Evolutionary conservation across 2,113 vertebrate species (phyloP).

Genomic region (Crotalus horridus): DNA sequence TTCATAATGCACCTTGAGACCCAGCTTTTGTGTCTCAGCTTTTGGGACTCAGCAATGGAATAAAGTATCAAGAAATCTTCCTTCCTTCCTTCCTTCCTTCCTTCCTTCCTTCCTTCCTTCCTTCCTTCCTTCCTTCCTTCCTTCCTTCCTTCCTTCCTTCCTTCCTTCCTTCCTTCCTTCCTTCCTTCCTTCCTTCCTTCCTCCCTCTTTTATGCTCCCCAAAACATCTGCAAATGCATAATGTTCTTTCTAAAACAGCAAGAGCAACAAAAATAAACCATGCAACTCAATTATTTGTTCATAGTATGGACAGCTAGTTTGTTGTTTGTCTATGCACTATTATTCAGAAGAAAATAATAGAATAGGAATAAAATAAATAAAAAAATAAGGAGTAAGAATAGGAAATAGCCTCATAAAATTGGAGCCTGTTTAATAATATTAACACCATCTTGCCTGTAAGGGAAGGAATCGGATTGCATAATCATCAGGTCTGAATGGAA

Average conservation of each 20-base stretch:
- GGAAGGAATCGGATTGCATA: conserved; percentile 14
- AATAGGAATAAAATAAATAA: neutral
- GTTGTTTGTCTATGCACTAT: conserved; percentile 34
- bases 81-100: neutral
- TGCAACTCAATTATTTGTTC: neutral
- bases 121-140: neutral
- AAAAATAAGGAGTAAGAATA: neutral
- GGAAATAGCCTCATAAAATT: conserved; percentile 15
- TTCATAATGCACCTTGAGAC: conserved; percentile 11
- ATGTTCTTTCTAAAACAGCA: conserved; percentile 24
- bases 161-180: neutral
- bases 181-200: neutral
- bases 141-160: neutral
- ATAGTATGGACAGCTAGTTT: rapidly evolving
- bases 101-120: neutral
- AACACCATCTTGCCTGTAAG: conserved; percentile 21
- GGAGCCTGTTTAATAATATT: conserved; percentile 24
- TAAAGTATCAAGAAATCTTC: conserved; percentile 5
- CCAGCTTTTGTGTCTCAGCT: neutral
- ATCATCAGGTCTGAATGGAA: conserved; percentile 38
- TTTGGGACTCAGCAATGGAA: conserved; percentile 12
- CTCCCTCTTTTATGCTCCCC: neutral
- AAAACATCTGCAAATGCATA: conserved; percentile 1
- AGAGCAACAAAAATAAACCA: conserved; percentile 5
- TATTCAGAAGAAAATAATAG: neutral